These are phyloP conservation scores for Theonella swinhoei DNA, from an alignment of 37 sponge, comb jelly and placozoan genomes.

Conservation along the genomic window DNA sequence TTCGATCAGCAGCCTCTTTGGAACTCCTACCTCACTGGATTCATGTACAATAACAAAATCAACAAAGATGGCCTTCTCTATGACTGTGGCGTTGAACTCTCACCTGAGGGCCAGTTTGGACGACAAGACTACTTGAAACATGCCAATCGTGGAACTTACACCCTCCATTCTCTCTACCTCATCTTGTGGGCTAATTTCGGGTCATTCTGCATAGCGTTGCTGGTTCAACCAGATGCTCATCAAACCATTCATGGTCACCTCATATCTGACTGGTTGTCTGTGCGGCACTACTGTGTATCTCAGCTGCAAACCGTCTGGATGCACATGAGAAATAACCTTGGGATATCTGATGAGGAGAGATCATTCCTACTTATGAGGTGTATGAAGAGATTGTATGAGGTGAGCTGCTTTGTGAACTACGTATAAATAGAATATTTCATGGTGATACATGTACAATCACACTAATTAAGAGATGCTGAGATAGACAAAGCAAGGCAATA, in stretches of 20 bases:
- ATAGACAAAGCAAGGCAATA: no score
- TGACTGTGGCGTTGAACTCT: constrained; percentile 79
- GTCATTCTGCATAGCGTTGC: constrained; percentile 68
- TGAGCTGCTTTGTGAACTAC: no score
- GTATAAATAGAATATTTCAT: no score
- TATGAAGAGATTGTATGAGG: constrained; percentile 55
- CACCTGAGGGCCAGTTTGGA: constrained; percentile 75
- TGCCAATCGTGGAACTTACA: constrained; percentile 68
- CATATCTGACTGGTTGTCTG: constrained; percentile 62
- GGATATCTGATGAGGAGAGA: constrained; percentile 73
- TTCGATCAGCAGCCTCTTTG: constrained; percentile 40
- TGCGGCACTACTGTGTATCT: constrained; percentile 61
- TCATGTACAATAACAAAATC: constrained; percentile 52
- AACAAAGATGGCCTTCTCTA: constrained; percentile 55
- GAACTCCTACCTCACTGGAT: constrained; percentile 60
- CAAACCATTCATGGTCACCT: constrained; percentile 54
- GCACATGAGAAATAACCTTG: constrained; percentile 54
- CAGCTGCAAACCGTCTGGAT: constrained; percentile 76
- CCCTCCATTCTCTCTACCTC: constrained; percentile 85
- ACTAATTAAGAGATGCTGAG: no score
- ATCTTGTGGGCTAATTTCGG: constrained; percentile 80
- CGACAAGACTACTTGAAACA: constrained; percentile 76
- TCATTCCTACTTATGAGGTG: constrained; percentile 34
- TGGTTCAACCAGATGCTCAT: constrained; percentile 67
- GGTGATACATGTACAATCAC: no score